A percentile compares a stretch with the other conserved stretches of the same genome.
phyloP scores from a whole-genome alignment of 2,113 vertebrate genomes.

The Ploceus nigricollis region DNA sequence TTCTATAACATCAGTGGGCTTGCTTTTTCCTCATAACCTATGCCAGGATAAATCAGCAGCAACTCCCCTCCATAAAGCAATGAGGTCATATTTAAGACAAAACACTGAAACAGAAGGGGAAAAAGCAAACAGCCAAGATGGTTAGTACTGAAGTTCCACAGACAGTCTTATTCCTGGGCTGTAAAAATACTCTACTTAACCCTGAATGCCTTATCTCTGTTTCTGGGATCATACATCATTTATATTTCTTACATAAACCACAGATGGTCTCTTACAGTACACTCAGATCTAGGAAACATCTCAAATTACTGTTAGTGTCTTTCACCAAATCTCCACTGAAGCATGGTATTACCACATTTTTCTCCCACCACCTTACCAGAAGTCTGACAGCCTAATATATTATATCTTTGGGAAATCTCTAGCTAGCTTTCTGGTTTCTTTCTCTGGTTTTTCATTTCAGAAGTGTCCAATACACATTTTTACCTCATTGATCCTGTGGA shows the following conservation, averaged over 20 bases:
- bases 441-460: not conserved
- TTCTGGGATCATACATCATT: conserved; percentile 23
- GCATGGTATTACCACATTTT: not conserved
- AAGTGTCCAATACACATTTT: not conserved
- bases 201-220: not conserved
- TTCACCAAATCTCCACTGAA: conserved; percentile 34
- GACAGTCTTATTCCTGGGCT: not conserved
- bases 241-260: conserved; percentile 32
- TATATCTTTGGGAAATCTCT: not conserved
- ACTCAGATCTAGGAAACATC: conserved; percentile 6
- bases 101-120: not conserved
- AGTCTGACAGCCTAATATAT: not conserved
- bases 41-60: not conserved
- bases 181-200: conserved; percentile 30
- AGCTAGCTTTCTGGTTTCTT: not conserved
- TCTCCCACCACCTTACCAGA: conserved; percentile 25
- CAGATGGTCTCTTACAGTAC: conserved; percentile 2
- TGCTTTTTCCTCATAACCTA: not conserved
- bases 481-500: not conserved
- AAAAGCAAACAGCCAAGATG: not conserved
- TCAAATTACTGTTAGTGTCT: conserved; percentile 18
- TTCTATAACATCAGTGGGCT: not conserved
- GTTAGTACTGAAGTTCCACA: not conserved
- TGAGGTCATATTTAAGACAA: not conserved
- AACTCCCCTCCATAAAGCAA: not conserved